Base-by-base conservation (phyloP, 2,888 invertebrate species). In the Rugalucina vietnamica region DNA sequence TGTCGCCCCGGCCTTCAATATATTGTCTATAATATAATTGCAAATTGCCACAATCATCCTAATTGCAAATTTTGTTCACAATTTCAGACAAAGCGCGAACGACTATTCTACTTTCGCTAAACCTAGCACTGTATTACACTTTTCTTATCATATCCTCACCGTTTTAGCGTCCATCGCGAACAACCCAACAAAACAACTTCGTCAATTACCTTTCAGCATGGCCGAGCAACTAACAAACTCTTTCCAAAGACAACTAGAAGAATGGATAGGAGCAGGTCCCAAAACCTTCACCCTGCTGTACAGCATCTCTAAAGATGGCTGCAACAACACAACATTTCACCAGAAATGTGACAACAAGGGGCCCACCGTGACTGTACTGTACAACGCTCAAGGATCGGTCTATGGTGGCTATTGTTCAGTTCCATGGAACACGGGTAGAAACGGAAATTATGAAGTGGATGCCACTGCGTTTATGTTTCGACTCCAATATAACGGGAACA, bases 311-410 rank as follows among this genome's bases (percentile, higher is more conserved):
- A 43, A 75, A 43, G 87, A 89, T 69, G 87, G 88, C 0, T 87
- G 87, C 65, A 80, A 36, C 4, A 54, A 81, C 14, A 49, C 72
- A 2, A 43, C 82, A 1, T 89, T 89, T 43, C 89, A 89, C 49
- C 75, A 86, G 57, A 75, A 83, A 57, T 89, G 89, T 79, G 79
- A 89, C 84, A 84, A 88, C 32, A 50, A 88, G 70, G 88, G 89
- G 0, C 76, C 89, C 10, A 89, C 89, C 0, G 84, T 89, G 1
- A 84, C 85, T 0, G 81, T 89, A 5, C 50, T 86, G 49, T 89
- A 87, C 79, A 89, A 89, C 77, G 78, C 74, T n/a, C 77, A 82
- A 36, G 81, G 82, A 29, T 87, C 77, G 18, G 79, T 89, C 24
- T 89, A 81, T 57, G 89, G 89, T 14, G 89, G 88, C 1, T 89